Base-by-base conservation (phyloP, 1,140 invertebrate species). In the Drosophila watanabei region DNA sequence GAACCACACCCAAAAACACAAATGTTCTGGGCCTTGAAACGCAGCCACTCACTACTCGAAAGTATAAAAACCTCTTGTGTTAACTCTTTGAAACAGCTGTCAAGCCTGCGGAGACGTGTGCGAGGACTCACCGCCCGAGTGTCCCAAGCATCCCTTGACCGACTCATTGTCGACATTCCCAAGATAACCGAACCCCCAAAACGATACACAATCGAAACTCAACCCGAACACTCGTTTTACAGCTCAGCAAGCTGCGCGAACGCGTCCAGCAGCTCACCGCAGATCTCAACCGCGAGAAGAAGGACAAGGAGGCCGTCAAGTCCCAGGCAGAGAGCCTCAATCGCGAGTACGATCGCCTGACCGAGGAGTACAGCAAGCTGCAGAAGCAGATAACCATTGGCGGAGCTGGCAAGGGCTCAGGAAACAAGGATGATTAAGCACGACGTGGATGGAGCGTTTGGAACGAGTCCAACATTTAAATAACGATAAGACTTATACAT, bases 311-410 rank as follows among this genome's bases (percentile, higher is more conserved):
- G 85, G 97, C 97, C 14, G 90, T 99, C 5, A 97, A 98, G 91
- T 96, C 96, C 4, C 98, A 99, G 94, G 96, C 98, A 4, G 96
- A 98, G 82, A 96, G 96, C 78, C 94, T 98, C 0, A 96, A 96
- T 63, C 96, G 95, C 77, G 98, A 99, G 94, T 99, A 99, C 94
- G 98, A 99, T 93, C 95, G 98, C 57, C 94, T 99, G 1, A 94
- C 96, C 57, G 96, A 96, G 63, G 98, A 99, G 89, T 96, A 97
- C 93, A 95, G 95, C 75, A 97, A 97, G 90, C 90, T 98, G 32
- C 94, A 97, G 88, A 96, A 96, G 86, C 95, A 96, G 91, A 87
- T 96, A 33, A 95, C 95, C 28, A 94, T 95, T n/a, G 93, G 92
- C 37, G 95, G 92, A 57, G 82, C 60, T 39, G 18, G 37, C 45